Evolutionary conservation across 1,140 invertebrate genomes (phyloP), one percentile per base, ranked within the genome.

Genomic region (Drosophila elegans): DNA sequence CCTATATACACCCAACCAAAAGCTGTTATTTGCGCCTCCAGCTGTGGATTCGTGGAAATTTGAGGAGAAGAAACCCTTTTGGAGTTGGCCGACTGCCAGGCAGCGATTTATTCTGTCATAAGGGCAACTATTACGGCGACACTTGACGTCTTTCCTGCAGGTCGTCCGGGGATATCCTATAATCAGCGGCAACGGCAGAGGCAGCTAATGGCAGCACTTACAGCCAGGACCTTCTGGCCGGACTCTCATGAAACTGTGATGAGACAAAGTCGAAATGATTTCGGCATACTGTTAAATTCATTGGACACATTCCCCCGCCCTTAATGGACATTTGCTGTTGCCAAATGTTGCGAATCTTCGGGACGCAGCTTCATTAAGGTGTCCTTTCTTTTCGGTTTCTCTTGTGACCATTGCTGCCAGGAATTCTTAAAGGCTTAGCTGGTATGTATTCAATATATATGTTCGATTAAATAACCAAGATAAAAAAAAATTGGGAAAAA

Each of bases 221-320:
- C 38, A 21, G 32, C 16, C 44, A 36, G 60, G 36, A 64, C 64
- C 64, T 68, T 68, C 60, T 68, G 64, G 25, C 36, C 45, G 42
- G 42, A 41, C 21, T 29, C 64, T 60, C 69, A 73, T 73, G 46
- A 74, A 74, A 74, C 32, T 64, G 59, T 76, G 73, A 75, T 76
- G 73, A 57, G 72, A 13, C 54, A 12, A 41, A 48, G 45, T 32
- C 39, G 27, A 73, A 75, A 75, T 75, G 53, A 52, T 75, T 76
- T 67, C 49, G 61, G 72, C 36, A 46, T 71, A 52, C 52, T 86
- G 66, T 78, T 72, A 75, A 78, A 86, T 86, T 81, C 82, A 86
- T 82, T 53, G 64, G 60, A 85, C 61, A 85, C 82, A 82, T 86
- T 78, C 51, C 51, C 51, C 59, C 57, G 41, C 46, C 41, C 66